A percentile compares a stretch with the other conserved stretches of the same genome.
Evolutionary conservation across 2,113 vertebrate genomes (phyloP).

Genomic region (Baryphthengus martii): DNA sequence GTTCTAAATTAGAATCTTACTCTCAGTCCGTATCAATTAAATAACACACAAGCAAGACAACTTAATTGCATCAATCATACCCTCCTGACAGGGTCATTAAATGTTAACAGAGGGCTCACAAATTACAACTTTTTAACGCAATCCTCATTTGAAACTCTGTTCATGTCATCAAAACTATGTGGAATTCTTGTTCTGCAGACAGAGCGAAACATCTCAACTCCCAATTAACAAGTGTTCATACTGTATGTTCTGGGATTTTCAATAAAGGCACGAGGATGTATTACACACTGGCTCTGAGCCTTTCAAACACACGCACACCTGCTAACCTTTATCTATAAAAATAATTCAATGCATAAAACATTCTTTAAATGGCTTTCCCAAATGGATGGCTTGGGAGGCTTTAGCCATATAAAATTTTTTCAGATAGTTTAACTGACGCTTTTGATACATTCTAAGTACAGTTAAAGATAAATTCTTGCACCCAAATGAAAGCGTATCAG

Average conservation of each 20-base stretch:
- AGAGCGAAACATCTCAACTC: background rate
- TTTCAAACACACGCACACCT: background rate
- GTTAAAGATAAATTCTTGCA: conserved; percentile 1
- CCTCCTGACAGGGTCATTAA: conserved; percentile 78
- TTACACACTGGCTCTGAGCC: background rate
- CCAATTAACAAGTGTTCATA: background rate
- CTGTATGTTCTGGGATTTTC: background rate
- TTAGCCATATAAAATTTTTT: background rate
- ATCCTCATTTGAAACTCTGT: conserved; percentile 29
- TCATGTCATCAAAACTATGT: background rate
- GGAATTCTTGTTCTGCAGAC: background rate
- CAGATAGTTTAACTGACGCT: conserved; percentile 30
- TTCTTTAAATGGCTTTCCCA: background rate
- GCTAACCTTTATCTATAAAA: background rate
- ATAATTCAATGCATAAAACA: background rate
- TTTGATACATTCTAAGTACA: conserved; percentile 9
- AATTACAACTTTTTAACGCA: conserved; percentile 70
- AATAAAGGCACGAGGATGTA: background rate
- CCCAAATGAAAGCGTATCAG: background rate
- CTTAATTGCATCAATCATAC: conserved; percentile 81
- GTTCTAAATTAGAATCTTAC: conserved; percentile 84
- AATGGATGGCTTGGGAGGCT: background rate
- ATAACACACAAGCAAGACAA: conserved; percentile 84
- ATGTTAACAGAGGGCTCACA: conserved; percentile 75
- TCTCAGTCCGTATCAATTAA: conserved; percentile 87